Evolutionary conservation across 2,113 vertebrate species (phyloP).

Genomic region (Pteronura brasiliensis): DNA sequence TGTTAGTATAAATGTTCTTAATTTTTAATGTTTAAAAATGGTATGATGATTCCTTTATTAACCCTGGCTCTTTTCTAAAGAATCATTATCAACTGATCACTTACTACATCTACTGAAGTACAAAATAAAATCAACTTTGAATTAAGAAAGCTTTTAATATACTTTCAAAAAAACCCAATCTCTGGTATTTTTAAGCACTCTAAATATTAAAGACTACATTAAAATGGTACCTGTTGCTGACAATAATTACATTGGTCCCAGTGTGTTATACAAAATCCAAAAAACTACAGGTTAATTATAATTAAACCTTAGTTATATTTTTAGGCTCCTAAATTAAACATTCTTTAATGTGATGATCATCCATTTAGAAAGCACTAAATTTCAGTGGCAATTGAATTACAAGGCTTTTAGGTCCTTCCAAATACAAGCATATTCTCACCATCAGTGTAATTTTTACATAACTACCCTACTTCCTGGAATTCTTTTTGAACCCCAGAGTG

Average conservation of each 20-base stretch:
- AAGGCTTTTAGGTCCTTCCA: conserved; percentile 30
- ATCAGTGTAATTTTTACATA: background rate
- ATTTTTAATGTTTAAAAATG: background rate
- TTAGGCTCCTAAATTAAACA: background rate
- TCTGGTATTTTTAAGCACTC: background rate
- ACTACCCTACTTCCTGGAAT: background rate
- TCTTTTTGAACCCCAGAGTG: conserved; percentile 31
- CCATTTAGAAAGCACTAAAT: conserved; percentile 46
- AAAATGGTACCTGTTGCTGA: background rate
- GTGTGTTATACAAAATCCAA: background rate
- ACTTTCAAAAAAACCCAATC: background rate
- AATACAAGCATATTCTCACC: background rate
- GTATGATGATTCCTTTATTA: background rate
- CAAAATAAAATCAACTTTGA: conserved; percentile 28
- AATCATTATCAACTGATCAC: background rate
- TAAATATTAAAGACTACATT: conserved; percentile 7
- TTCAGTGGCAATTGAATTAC: conserved; percentile 13
- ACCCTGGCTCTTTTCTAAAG: background rate
- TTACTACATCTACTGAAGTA: background rate
- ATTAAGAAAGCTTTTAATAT: background rate
- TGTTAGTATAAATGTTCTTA: background rate
- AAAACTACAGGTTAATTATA: background rate
- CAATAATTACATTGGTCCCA: background rate
- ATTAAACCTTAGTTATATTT: background rate
- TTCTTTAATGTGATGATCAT: background rate